Evolutionary conservation across 2,113 vertebrate genomes (phyloP), one percentile per base, ranked within the genome.

Genomic region (Peucedramus taeniatus): DNA sequence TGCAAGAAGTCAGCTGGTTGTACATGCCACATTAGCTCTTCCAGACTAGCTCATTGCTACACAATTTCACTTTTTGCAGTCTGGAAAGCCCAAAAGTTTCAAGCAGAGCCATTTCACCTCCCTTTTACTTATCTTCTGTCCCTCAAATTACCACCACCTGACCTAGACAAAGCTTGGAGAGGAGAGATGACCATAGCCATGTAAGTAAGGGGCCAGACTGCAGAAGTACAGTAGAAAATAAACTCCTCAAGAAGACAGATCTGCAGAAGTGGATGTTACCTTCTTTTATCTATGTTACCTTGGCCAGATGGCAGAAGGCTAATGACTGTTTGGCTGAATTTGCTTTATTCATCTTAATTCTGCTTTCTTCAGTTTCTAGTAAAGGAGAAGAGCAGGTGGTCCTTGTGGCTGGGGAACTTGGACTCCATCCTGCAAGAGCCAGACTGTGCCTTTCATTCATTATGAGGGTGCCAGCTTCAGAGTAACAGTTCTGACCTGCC

Each of bases 301-400:
- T 68, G 60, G 66, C 61, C 40, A 81, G 74, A 44, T 72, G 64
- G 63, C 47, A 35, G 54, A 83, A 95, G 39, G 33, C 76, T 57
- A n/a, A 71, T 47, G 51, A 8, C 24, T 63, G 8, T 45, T 89
- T 39, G 68, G 35, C 65, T 74, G 49, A 61, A n/a, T 92, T 85
- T 74, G 23, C 15, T 56, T 75, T 82, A 31, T 33, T 92, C 13
- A 1, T 66, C 42, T 81, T 69, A 74, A 93, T 90, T 83, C 40
- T 91, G 51, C 61, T 87, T 72, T 87, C 45, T 21, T 64, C 12
- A 11, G 44, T 53, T 68, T 88, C 59, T 71, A 53, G 60, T 63
- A 51, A 78, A 69, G 60, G 49, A 83, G 76, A 37, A 75, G 78
- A 96, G 51, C 95, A 94, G 95, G 93, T 96, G 95, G 53, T 86